These are phyloP conservation scores for Oreochromis tanganicae DNA, from an alignment of 2,113 vertebrate species.

Conservation along the genomic window DNA sequence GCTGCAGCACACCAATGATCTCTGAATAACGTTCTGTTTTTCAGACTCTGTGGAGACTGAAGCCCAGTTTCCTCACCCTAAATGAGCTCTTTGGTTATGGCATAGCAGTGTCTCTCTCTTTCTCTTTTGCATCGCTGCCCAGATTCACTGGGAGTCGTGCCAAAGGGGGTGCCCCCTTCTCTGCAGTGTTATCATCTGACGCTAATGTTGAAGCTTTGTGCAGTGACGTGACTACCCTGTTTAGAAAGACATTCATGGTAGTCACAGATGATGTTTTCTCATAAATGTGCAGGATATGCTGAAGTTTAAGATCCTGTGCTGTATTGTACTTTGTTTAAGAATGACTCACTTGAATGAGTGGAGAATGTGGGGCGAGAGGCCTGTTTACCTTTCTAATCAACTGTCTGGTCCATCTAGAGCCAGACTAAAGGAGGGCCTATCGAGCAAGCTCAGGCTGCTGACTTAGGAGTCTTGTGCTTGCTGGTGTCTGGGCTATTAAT, in stretches of 20 bases:
- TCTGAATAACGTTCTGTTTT: conserved; percentile 12
- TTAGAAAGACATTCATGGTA: not conserved
- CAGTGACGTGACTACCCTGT: not conserved
- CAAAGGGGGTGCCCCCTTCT: conserved; percentile 28
- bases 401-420: conserved; percentile 20
- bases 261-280: not conserved
- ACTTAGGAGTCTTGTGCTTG: conserved; percentile 53
- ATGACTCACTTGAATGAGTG: not conserved
- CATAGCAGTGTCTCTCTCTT: not conserved
- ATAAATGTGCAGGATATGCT: not conserved
- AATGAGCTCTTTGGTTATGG: conserved; percentile 11
- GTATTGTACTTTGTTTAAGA: not conserved
- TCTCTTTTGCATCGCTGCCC: conserved; percentile 5
- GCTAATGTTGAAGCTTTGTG: not conserved
- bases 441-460: conserved; percentile 34
- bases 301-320: not conserved
- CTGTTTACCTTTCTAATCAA: conserved; percentile 55
- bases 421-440: conserved; percentile 15
- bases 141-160: conserved; percentile 16
- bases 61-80: conserved; percentile 12
- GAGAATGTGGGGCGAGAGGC: not conserved
- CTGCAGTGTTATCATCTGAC: conserved; percentile 6
- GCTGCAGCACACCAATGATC: not conserved
- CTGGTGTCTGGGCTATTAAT: conserved; percentile 69
- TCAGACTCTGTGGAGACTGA: conserved; percentile 13